Evolutionary conservation across 2,888 invertebrate genomes (phyloP), one percentile per base, ranked within the genome.

Genomic region (Cheilosia vernalis): DNA sequence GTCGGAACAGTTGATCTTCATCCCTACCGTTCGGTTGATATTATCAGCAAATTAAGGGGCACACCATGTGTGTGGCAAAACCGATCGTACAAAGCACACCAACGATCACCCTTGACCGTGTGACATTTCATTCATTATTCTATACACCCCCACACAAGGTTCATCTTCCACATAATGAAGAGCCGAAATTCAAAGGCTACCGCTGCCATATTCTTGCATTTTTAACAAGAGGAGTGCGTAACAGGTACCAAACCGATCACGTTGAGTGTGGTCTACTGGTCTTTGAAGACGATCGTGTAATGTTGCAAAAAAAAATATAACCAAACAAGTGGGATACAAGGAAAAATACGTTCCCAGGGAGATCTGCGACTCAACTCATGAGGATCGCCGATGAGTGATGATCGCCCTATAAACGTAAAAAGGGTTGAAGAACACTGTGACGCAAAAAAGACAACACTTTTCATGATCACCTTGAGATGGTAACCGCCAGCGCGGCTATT

Each of bases 21-120:
- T 69, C 56, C 55, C 40, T 53, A 21, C 24, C n/a, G 7, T 15
- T 53, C 24, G 19, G 19, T 37, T 4, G 37, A 13, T 37, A 37
- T 37, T 37, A 13, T 4, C 37, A 37, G 13, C 37, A 37, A 37
- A 37, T 37, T 17, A 33, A 19, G 6, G n/a, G 9, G n/a, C 17
- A 7, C 66, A 61, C 73, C 56, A 74, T 73, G 79, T 74, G 83
- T 84, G 83, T 79, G 83, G 83, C 63, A 74, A 47, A 40, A 17
- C 56, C 21, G 42, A 70, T 69, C 60, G 37, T 56, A 10, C 24
- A 9, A 60, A 51, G 15, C 19, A 19, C 24, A 78, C 63, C 60
- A 44, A 56, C 63, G 56, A 69, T 61, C 63, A 49, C 47, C 51
- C 33, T n/a, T 40, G 63, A 51, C 15, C 64, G 13, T 77, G 72